Evolutionary conservation across 2,113 vertebrate genomes (phyloP), one percentile per base, ranked within the genome.

Genomic region (Apus apus): DNA sequence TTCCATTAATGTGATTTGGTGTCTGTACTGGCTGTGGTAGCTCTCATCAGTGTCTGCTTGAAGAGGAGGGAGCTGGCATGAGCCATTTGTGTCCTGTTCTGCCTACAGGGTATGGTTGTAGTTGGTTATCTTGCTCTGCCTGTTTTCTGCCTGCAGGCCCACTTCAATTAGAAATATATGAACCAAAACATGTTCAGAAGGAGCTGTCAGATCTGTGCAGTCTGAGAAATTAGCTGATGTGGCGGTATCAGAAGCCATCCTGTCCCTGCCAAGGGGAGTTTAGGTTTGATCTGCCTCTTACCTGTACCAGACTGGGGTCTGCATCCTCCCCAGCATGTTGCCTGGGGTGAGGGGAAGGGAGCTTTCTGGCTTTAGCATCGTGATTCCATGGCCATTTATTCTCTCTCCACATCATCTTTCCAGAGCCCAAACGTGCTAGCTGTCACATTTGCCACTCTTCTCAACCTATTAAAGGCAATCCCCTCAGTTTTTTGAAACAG

Each of bases 111-210:
- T 36, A 38, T 25, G 25, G 6, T 56, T 14, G 10, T 40, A 36
- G 20, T 4, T 1, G 1, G 9, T 5, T 27, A 25, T 29, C 29
- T 17, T 16, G 10, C 20, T 58, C 61, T 62, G 43, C n/a, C 10
- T 4, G 11, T 40, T 53, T 82, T 54, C 82, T 62, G 48, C 53
- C 71, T 73, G n/a, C 15, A 30, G 30, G 13, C 13, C 56, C 6
- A 1, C 29, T n/a, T 45, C 5, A 3, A 2, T 19, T 3, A 15
- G 56, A n/a, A 71, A 25, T 3, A 25, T 3, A 14, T 12, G 13
- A 71, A 8, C 11, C 5, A 10, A 38, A 21, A 4, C 1, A 4
- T 58, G 51, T 8, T 25, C 62, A 48, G 83, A 38, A 62, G 26
- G 12, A 5, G 51, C 2, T 36, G 19, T 45, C 10, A 68, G 32